Conservation (phyloP, 2,888 invertebrate genomes). For the Synergus umbraculus region DNA sequence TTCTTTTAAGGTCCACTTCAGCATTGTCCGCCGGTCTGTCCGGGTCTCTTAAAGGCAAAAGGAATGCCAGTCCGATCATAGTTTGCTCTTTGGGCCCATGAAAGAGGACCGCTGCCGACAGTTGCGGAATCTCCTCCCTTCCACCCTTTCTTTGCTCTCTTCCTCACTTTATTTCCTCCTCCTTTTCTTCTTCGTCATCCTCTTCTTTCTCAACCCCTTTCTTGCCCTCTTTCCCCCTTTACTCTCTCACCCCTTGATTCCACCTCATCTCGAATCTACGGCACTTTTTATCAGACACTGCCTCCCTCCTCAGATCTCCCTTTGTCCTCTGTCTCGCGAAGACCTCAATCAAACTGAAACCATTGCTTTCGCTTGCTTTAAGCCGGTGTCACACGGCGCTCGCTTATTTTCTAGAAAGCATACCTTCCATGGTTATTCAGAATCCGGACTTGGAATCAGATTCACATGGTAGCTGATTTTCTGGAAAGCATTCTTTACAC, state of each 20-base stretch:
- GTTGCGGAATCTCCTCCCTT: conserved; percentile 55
- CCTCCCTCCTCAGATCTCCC: conserved; percentile 41
- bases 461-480: conserved; percentile 11
- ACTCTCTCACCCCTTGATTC: conserved; percentile 36
- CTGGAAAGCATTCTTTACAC: conserved; percentile 5
- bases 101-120: conserved; percentile 64
- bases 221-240: conserved; percentile 19
- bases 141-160: conserved; percentile 43
- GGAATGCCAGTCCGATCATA: conserved; percentile 75
- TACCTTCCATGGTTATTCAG: conserved; percentile 10
- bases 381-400: conserved; percentile 53
- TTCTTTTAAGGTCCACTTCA: conserved; percentile 65
- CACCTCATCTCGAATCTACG: conserved; percentile 49
- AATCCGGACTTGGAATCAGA: conserved; percentile 8
- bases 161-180: conserved; percentile 54
- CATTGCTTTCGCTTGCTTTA: conserved; percentile 64
- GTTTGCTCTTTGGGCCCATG: conserved; percentile 69
- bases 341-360: conserved; percentile 69
- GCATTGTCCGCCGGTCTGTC: conserved; percentile 63
- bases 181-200: conserved; percentile 45
- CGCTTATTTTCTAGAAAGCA: conserved; percentile 25
- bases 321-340: conserved; percentile 55
- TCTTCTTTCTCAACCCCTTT: conserved; percentile 47
- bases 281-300: conserved; percentile 61
- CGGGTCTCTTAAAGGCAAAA: conserved; percentile 69